phyloP scores from a whole-genome alignment of 1,140 invertebrate species.

The Bombus superbus region DNA sequence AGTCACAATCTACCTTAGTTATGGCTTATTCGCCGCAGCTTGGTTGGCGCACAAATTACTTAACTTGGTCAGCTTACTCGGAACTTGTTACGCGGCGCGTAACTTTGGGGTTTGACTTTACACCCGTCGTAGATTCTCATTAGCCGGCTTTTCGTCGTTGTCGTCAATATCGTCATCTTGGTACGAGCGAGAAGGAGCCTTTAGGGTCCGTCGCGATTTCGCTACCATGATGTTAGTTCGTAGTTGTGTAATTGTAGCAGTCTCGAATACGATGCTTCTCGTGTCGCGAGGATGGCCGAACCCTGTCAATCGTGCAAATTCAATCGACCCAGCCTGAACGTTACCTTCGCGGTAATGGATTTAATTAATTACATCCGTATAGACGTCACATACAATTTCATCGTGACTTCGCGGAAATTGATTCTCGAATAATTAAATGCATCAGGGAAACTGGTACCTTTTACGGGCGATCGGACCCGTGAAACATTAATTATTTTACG shows the following conservation, averaged over 20 bases:
- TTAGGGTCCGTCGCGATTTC: background rate
- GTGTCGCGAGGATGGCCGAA: too few species aligned
- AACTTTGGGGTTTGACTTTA: conserved; percentile 59
- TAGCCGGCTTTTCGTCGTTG: background rate
- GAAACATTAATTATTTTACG: too few species aligned
- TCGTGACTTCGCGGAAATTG: background rate
- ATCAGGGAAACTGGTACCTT: background rate
- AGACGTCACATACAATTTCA: background rate
- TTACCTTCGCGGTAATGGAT: background rate
- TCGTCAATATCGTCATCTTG: background rate
- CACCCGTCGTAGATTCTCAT: conserved; percentile 49
- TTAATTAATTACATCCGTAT: conserved; percentile 21
- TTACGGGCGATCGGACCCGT: background rate
- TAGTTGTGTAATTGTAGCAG: too few species aligned
- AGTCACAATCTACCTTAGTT: conserved; percentile 79
- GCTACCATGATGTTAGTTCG: too few species aligned
- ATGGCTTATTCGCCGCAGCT: conserved; percentile 73
- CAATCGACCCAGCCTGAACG: too few species aligned
- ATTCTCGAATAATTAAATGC: conserved; percentile 3
- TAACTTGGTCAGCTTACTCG: conserved; percentile 78
- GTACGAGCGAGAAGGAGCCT: too few species aligned
- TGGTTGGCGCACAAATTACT: conserved; percentile 78
- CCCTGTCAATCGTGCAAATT: too few species aligned
- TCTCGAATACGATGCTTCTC: too few species aligned
- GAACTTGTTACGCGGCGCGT: background rate